These are phyloP conservation scores for Hephaestus fuliginosus DNA, from an alignment of 2,797 vertebrate species.

Conservation along the genomic window DNA sequence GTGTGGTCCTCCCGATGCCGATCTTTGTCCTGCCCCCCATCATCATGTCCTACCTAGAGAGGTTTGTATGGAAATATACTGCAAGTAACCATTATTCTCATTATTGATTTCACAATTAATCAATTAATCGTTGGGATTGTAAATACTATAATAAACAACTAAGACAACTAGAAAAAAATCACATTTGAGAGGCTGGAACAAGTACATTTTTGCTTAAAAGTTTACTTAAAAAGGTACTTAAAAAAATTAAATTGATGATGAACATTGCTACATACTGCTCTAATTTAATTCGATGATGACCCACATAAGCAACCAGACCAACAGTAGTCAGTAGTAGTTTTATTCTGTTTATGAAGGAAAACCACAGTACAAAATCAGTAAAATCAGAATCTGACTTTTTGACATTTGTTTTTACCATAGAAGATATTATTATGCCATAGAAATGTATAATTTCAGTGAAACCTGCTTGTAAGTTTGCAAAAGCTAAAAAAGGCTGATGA, in stretches of 20 bases:
- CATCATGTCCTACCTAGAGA: conserved; percentile 87
- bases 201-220: neutral
- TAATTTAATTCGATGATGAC: neutral
- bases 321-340: too few relatives aligned
- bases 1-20: conserved; percentile 96
- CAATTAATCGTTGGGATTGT: neutral
- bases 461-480: too few relatives aligned
- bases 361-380: too few relatives aligned
- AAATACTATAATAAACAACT: neutral
- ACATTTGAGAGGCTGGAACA: neutral
- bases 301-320: too few relatives aligned
- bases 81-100: neutral
- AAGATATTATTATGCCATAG: too few relatives aligned
- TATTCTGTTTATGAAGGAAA: too few relatives aligned
- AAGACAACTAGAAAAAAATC: neutral
- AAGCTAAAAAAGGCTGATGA: neutral
- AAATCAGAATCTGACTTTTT: too few relatives aligned
- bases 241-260: neutral
- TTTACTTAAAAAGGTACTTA: neutral
- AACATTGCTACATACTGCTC: neutral
- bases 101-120: neutral
- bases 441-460: too few relatives aligned
- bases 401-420: too few relatives aligned
- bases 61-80: conserved; percentile 66
- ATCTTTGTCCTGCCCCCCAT: conserved; percentile 97